A percentile compares a stretch with the other conserved stretches of the same genome.
phyloP scores from a whole-genome alignment of 2,888 invertebrate species.

The Pterostichus madidus region DNA sequence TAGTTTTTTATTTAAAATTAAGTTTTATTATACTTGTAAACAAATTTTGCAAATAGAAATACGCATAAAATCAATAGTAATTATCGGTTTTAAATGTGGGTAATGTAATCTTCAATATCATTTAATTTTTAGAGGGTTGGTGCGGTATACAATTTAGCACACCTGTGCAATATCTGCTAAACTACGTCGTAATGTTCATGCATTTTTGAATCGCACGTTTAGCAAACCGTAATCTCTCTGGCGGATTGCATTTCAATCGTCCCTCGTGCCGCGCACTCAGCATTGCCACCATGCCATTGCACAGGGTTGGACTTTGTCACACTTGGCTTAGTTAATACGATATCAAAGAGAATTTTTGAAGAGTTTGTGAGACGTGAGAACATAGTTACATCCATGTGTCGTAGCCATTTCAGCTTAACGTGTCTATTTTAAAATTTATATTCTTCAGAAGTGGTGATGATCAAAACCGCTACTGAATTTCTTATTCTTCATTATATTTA shows the following conservation, averaged over 20 bases:
- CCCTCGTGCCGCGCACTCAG: neutral
- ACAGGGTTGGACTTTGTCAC: slow-evolving; percentile 10
- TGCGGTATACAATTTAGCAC: slow-evolving; percentile 17
- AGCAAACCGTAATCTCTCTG: slow-evolving; percentile 59
- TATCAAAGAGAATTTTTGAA: no score
- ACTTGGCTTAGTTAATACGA: no score
- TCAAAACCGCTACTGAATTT: no score
- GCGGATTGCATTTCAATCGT: slow-evolving; percentile 57
- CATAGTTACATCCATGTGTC: no score
- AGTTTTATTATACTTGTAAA: no score
- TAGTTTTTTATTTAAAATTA: no score
- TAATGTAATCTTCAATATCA: slow-evolving; percentile 1
- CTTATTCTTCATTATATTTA: no score
- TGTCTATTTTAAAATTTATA: no score
- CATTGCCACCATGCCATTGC: neutral
- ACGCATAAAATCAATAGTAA: slow-evolving; percentile 12
- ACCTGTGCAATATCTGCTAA: slow-evolving; percentile 48
- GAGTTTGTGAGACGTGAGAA: no score
- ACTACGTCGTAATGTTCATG: slow-evolving; percentile 49
- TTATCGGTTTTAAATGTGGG: slow-evolving; percentile 16
- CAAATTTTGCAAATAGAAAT: neutral
- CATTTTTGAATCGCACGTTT: slow-evolving; percentile 46
- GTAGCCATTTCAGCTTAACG: no score
- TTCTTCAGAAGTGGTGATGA: no score
- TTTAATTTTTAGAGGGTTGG: slow-evolving; percentile 33